phyloP scores from a whole-genome alignment of 2,797 vertebrate genomes.

The Gymnothorax reevesii region DNA sequence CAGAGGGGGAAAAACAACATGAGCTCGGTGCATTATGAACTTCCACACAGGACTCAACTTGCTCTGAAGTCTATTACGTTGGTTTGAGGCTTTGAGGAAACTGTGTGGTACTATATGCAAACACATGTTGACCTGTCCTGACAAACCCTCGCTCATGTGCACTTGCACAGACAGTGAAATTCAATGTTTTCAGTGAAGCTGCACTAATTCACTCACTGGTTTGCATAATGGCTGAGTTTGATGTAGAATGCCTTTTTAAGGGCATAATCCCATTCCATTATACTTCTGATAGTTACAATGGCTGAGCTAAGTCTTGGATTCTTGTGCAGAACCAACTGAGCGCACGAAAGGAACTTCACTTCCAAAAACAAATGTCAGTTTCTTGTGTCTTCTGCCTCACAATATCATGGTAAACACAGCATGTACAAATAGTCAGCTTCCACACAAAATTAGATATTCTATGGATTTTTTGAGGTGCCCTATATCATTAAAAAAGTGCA shows the following conservation, averaged over 20 bases:
- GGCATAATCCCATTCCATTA: neutral
- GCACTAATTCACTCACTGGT: neutral
- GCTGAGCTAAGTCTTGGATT: neutral
- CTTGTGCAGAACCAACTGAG: neutral
- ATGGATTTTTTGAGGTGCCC: neutral
- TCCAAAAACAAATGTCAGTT: neutral
- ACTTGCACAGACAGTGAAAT: neutral
- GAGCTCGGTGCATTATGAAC: constrained; percentile 32
- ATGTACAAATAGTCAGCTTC: neutral
- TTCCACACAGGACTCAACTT: neutral
- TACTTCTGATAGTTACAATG: neutral
- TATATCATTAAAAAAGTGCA: neutral
- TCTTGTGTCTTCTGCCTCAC: neutral
- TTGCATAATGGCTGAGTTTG: neutral
- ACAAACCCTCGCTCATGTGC: neutral
- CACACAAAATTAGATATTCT: neutral
- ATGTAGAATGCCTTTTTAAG: neutral
- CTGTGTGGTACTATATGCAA: neutral
- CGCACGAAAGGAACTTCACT: neutral
- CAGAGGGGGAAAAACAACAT: constrained; percentile 30
- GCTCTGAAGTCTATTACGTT: constrained; percentile 7
- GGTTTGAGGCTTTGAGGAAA: neutral
- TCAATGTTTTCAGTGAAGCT: neutral
- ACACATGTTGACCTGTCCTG: neutral
- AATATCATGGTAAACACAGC: neutral